These are phyloP conservation scores for Lerista edwardsae DNA, from an alignment of 2,797 vertebrate species.

Conservation along the genomic window DNA sequence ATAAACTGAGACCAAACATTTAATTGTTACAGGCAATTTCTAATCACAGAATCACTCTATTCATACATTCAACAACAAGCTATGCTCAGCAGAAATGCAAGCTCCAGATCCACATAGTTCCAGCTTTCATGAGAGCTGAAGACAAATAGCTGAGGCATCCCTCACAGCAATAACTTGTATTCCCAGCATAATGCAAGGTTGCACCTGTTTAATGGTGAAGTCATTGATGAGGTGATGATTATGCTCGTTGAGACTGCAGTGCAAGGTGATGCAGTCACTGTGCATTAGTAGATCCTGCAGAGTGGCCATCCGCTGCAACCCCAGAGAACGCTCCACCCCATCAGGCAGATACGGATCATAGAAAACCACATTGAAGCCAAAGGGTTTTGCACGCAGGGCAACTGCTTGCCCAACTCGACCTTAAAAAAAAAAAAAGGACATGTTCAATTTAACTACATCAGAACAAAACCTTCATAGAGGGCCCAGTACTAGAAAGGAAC, in stretches of 20 bases:
- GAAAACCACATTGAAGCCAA: conserved; percentile 90
- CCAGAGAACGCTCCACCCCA: conserved; percentile 89
- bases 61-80: conserved; percentile 38
- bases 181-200: conserved; percentile 64
- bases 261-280: conserved; percentile 91
- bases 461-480: conserved; percentile 55
- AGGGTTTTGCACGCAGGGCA: conserved; percentile 89
- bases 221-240: conserved; percentile 94
- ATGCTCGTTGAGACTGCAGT: conserved; percentile 93
- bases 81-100: conserved; percentile 61
- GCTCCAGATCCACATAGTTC: conserved; percentile 51
- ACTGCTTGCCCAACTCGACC: conserved; percentile 91
- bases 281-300: conserved; percentile 91
- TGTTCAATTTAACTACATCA: conserved; percentile 61
- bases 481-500: conserved; percentile 50
- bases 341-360: conserved; percentile 91
- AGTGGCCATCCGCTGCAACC: conserved; percentile 88
- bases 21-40: conserved; percentile 28
- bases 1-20: conserved; percentile 36
- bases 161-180: conserved; percentile 61
- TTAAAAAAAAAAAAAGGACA: conserved; percentile 75
- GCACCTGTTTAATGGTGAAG: conserved; percentile 93
- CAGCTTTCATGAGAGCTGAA: conserved; percentile 62
- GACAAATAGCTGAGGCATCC: conserved; percentile 56
- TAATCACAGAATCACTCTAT: conserved; percentile 40